Evolutionary conservation across 2,113 vertebrate genomes (phyloP).

Genomic region (Kryptolebias marmoratus): DNA sequence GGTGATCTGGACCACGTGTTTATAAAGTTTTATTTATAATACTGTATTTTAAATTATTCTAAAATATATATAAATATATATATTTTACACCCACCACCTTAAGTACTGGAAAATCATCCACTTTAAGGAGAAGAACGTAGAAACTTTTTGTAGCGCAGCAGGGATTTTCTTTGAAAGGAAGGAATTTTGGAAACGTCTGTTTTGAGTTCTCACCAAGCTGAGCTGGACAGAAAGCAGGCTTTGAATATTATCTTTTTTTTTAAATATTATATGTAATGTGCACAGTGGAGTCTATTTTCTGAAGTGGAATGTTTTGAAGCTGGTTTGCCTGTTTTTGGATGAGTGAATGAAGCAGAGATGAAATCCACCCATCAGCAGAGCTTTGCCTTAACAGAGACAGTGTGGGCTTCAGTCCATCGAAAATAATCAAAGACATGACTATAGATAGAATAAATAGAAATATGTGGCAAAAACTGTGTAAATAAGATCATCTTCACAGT

Average conservation of each 20-base stretch:
- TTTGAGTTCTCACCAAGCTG: slow-evolving; percentile 28
- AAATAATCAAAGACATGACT: slow-evolving; percentile 78
- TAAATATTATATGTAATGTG: slow-evolving; percentile 35
- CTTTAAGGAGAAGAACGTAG: slow-evolving; percentile 51
- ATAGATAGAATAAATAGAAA: slow-evolving; percentile 72
- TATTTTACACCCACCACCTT: slow-evolving; percentile 86
- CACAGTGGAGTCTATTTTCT: slow-evolving; percentile 79
- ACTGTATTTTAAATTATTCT: slow-evolving; percentile 95
- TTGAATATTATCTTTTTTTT: slow-evolving; percentile 57
- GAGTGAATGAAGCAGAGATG: slow-evolving; percentile 62
- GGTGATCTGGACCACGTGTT: slow-evolving; percentile 57
- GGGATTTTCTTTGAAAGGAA: slow-evolving; percentile 59
- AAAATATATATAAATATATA: slow-evolving; percentile 75
- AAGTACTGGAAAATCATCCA: slow-evolving; percentile 84
- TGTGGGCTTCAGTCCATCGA: slow-evolving; percentile 87
- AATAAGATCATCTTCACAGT: slow-evolving; percentile 89
- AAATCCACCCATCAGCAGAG: slow-evolving; percentile 85
- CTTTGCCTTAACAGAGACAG: slow-evolving; percentile 97
- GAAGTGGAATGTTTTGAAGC: slow-evolving; percentile 79
- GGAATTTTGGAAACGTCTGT: slow-evolving; percentile 63
- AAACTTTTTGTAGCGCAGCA: slow-evolving; percentile 76
- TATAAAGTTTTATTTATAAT: slow-evolving; percentile 86
- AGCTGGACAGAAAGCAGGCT: slow-evolving; percentile 70
- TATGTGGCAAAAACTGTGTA: slow-evolving; percentile 84
- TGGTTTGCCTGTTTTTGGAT: slow-evolving; percentile 83